Percentiles rank a stretch among this genome's conserved stretches.
Conservation (phyloP, 2,113 vertebrate genomes). For the Piaya cayana region DNA sequence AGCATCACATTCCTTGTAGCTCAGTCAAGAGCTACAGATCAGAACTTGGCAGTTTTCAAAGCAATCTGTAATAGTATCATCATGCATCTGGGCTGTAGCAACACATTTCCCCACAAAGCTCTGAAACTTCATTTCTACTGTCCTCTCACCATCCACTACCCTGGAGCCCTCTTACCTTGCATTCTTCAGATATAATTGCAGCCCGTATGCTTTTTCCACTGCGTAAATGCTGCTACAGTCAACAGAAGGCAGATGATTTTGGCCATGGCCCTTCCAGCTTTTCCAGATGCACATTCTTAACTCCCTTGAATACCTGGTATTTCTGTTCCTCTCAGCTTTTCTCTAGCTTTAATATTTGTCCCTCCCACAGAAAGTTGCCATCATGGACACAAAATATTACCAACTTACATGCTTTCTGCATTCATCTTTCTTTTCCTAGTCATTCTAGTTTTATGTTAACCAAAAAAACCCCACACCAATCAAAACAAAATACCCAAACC, state of each 20-base stretch:
- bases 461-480: neutral
- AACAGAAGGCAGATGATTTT: conserved; percentile 44
- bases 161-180: neutral
- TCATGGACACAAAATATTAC: neutral
- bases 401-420: neutral
- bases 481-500: neutral
- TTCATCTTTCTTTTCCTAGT: neutral
- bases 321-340: conserved; percentile 5
- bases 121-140: neutral
- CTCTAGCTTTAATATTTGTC: neutral
- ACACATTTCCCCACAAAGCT: neutral
- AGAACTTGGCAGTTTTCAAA: conserved; percentile 6
- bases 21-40: conserved; percentile 19
- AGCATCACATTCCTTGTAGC: conserved; percentile 13
- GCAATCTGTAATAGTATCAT: neutral
- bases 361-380: neutral
- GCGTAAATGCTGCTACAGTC: neutral
- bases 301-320: neutral
- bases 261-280: conserved; percentile 7
- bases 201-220: conserved; percentile 19
- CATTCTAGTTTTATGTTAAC: neutral
- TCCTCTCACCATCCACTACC: neutral
- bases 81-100: neutral
- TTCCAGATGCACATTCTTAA: conserved; percentile 23
- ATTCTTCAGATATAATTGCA: neutral